Base-by-base conservation (phyloP, 2,888 invertebrate species). In the Ormyrus thymus region DNA sequence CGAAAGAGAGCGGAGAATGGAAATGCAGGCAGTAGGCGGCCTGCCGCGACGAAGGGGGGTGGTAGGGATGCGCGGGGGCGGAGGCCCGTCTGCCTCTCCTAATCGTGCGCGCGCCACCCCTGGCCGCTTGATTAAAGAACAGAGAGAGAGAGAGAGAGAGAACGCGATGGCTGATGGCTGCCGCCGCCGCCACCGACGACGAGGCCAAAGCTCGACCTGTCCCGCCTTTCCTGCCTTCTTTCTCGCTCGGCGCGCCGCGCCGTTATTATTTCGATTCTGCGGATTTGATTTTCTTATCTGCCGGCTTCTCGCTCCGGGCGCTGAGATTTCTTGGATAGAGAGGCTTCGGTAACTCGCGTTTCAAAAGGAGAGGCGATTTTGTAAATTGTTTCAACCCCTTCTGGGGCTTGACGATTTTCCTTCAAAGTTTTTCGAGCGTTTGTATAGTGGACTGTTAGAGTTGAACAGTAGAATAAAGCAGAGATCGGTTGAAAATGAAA, bases 41-140 rank as follows among this genome's bases (percentile, higher is more conserved):
- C 29, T 29, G 29, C 29, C 29, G 29, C 29, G 29, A 29, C 29
- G 59, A 13, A 45, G 61, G 13, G 68, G 45, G 51, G 50, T 45
- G 50, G 15, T 29, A 29, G 29, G 29, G 29, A 29, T 29, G 29
- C 46, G 43, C 11, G 29, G 29, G 29, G 29, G 29, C 29, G 29
- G 48, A 13, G 8, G 29, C 48, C 56, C 53, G 62, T 50, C 76
- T 61, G 85, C 86, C 85, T 85, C 86, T 87, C 86, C 87, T 89
- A 89, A 89, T 89, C 89, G 88, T 85, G 82, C 48, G 51, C 72
- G 69, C 74, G 61, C 71, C 66, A 72, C 77, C 80, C 70, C 71
- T 50, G 80, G 53, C 58, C 69, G 85, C 84, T 88, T 89, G 88
- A 88, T 89, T 88, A 87, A 89, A 87, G 88, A 88, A 89, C 87